A percentile compares a stretch with the other conserved stretches of the same genome.
These are phyloP conservation scores for Melolontha melolontha DNA, from an alignment of 2,888 invertebrate genomes.

Conservation along the genomic window DNA sequence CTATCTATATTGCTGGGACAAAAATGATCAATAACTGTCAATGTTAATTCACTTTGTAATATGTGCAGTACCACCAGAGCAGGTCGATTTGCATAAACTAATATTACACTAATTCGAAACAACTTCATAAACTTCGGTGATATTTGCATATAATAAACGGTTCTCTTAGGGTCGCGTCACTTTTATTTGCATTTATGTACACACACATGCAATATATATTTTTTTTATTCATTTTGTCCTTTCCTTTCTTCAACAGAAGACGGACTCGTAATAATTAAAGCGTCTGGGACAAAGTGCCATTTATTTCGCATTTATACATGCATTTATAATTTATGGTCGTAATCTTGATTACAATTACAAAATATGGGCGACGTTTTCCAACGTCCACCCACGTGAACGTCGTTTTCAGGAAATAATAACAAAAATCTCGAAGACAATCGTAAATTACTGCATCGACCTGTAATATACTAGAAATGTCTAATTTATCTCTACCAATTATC, in stretches of 20 bases:
- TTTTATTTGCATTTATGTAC: slow-evolving; percentile 18
- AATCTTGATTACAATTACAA: slow-evolving; percentile 66
- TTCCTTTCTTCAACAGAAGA: slow-evolving; percentile 17
- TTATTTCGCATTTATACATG: slow-evolving; percentile 45
- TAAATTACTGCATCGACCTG: slow-evolving; percentile 60
- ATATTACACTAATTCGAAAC: slow-evolving; percentile 44
- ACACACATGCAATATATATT: slow-evolving; percentile 5
- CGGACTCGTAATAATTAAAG: slow-evolving; percentile 39
- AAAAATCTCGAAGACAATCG: slow-evolving; percentile 63
- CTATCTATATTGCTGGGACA: slow-evolving; percentile 20
- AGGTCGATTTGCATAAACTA: slow-evolving; percentile 43
- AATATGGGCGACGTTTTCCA: slow-evolving; percentile 63
- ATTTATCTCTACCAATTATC: slow-evolving; percentile 63
- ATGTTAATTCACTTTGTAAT: slow-evolving; percentile 33
- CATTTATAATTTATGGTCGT: slow-evolving; percentile 59
- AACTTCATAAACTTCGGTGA: slow-evolving; percentile 51
- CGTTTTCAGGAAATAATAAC: slow-evolving; percentile 64
- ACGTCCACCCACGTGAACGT: slow-evolving; percentile 61
- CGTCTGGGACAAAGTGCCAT: slow-evolving; percentile 40
- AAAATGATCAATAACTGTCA: slow-evolving; percentile 43
- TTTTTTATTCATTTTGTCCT: slow-evolving; percentile 7
- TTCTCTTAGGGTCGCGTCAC: slow-evolving; percentile 45
- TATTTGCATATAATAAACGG: slow-evolving; percentile 57
- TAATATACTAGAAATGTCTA: slow-evolving; percentile 62
- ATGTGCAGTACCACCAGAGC: slow-evolving; percentile 19